Evolutionary conservation across 1,140 invertebrate species (phyloP).

Genomic region (Drosophila chauvacae): DNA sequence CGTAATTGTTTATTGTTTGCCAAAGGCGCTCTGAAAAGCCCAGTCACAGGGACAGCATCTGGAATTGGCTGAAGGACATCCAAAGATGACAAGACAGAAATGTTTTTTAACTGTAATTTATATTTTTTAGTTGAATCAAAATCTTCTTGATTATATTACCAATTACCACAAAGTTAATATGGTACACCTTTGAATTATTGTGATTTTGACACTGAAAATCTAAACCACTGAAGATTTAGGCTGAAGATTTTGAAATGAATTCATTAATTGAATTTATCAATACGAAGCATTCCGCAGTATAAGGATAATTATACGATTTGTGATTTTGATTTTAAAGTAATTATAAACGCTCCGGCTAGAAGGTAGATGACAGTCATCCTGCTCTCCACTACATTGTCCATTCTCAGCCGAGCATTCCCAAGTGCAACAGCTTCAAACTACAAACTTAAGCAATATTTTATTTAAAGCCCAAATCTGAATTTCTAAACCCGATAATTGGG

Average conservation of each 20-base stretch:
- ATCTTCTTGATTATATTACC: not conserved
- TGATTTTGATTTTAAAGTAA: conserved; percentile 39
- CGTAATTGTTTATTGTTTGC: conserved; percentile 37
- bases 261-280: not conserved
- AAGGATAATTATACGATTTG: conserved; percentile 23
- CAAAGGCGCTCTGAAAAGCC: not conserved
- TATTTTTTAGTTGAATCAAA: conserved; percentile 16
- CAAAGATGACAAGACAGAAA: not conserved
- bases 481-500: conserved; percentile 10
- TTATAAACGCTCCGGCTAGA: conserved; percentile 13
- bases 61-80: not conserved
- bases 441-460: conserved; percentile 61
- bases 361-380: conserved; percentile 27
- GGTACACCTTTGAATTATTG: conserved; percentile 22
- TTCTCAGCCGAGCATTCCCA: conserved; percentile 13
- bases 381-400: conserved; percentile 19
- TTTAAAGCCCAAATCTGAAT: conserved; percentile 27
- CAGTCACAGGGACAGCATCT: not conserved
- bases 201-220: conserved; percentile 30
- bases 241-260: not conserved
- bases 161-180: not conserved
- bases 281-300: conserved; percentile 14
- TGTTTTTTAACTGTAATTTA: conserved; percentile 8
- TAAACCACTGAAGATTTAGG: not conserved
- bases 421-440: conserved; percentile 30